Percentiles rank a stretch among this genome's conserved stretches.
Evolutionary conservation across 2,113 vertebrate species (phyloP).

Genomic region (Ailurus styani): DNA sequence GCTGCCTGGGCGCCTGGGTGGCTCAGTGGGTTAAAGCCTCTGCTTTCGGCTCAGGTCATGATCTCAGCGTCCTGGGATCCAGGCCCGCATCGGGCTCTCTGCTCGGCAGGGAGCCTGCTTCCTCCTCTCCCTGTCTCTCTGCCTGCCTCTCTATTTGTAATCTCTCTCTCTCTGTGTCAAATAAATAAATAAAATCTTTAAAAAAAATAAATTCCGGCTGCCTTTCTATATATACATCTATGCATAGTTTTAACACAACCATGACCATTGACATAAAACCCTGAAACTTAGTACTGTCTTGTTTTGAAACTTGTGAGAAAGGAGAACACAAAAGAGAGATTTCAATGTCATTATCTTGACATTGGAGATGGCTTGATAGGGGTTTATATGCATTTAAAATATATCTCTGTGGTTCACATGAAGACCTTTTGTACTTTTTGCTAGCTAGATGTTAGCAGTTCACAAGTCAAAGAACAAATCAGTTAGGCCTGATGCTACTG

Average conservation of each 20-base stretch:
- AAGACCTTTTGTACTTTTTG: not conserved
- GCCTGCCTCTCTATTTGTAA: too few species aligned
- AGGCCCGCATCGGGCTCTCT: too few species aligned
- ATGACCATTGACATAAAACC: not conserved
- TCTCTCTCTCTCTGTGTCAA: too few species aligned
- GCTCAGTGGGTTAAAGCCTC: too few species aligned
- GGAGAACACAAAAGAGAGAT: not conserved
- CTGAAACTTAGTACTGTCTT: not conserved
- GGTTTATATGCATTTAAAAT: not conserved
- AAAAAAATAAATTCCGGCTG: not conserved
- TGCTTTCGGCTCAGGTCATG: too few species aligned
- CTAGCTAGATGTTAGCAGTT: not conserved
- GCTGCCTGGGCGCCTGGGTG: too few species aligned
- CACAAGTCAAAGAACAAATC: not conserved
- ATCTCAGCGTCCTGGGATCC: too few species aligned
- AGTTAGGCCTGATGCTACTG: not conserved
- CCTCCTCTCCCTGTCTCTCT: too few species aligned
- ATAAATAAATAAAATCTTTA: too few species aligned
- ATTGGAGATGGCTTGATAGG: not conserved
- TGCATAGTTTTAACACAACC: not conserved
- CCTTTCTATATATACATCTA: not conserved
- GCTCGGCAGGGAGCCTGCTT: too few species aligned
- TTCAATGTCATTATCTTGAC: not conserved
- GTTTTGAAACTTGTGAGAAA: not conserved
- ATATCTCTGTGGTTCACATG: not conserved